phyloP scores from a whole-genome alignment of 92 coral and sea anemone genomes.

The Paragorgia papillata region DNA sequence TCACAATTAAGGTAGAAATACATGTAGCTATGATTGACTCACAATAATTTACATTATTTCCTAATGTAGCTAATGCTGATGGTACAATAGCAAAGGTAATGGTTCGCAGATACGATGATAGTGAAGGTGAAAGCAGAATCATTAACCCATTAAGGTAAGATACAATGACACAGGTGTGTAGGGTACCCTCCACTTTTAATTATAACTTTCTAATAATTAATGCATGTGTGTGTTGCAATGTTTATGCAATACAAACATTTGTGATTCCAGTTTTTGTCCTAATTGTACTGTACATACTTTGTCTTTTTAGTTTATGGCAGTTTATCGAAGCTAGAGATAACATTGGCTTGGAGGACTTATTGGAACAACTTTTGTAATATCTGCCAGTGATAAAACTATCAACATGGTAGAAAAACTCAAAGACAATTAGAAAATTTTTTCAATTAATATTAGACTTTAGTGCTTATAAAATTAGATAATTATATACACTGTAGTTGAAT shows the following conservation, averaged over 20 bases:
- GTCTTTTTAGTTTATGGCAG: slow-evolving; percentile 70
- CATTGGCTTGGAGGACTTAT: slow-evolving; percentile 36
- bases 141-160: slow-evolving; percentile 62
- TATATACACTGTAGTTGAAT: no score
- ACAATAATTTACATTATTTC: neutral
- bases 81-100: neutral
- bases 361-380: neutral
- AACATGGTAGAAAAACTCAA: neutral
- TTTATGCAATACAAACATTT: no score
- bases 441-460: no score
- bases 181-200: no score
- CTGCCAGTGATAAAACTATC: neutral
- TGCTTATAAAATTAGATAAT: no score
- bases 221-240: neutral
- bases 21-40: no score
- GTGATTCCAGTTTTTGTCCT: no score
- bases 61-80: neutral
- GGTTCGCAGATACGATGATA: slow-evolving; percentile 50
- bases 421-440: no score
- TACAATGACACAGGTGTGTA: neutral
- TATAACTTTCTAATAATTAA: no score
- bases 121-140: slow-evolving; percentile 69
- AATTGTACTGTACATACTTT: no score
- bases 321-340: slow-evolving; percentile 76
- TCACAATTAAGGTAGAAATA: no score